These are phyloP conservation scores for Acanthaster planci DNA, from an alignment of 35 echinoderm and acorn worm species.

Conservation along the genomic window DNA sequence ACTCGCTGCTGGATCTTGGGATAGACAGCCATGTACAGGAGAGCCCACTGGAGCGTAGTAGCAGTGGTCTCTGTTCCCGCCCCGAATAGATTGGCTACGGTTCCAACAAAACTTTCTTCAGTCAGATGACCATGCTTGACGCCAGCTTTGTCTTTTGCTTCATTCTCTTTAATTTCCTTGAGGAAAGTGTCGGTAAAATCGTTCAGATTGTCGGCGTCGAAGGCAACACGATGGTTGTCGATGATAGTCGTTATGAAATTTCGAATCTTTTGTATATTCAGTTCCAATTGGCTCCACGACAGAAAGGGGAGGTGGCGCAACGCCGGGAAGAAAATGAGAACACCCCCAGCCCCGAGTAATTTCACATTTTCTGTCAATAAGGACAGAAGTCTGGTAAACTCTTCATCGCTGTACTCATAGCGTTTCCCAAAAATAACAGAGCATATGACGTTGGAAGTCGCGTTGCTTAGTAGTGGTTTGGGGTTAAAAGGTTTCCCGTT, in stretches of 20 bases:
- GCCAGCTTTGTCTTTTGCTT: background rate
- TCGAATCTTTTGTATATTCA: background rate
- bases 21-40: slow-evolving; percentile 52
- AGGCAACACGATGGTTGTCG: slow-evolving; percentile 39
- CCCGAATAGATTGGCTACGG: slow-evolving; percentile 31
- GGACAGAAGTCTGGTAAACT: slow-evolving; percentile 47
- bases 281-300: background rate
- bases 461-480: slow-evolving; percentile 27
- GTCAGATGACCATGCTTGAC: background rate
- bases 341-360: background rate
- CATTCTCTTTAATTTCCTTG: slow-evolving; percentile 33
- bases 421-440: slow-evolving; percentile 57
- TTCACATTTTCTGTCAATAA: slow-evolving; percentile 6
- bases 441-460: slow-evolving; percentile 68
- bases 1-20: slow-evolving; percentile 52
- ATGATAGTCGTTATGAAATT: slow-evolving; percentile 39
- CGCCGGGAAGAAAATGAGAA: background rate
- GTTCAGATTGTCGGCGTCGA: slow-evolving; percentile 47
- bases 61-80: slow-evolving; percentile 67
- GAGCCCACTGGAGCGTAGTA: slow-evolving; percentile 52
- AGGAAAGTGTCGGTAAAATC: slow-evolving; percentile 67
- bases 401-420: slow-evolving; percentile 53
- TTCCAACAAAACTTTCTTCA: slow-evolving; percentile 27
- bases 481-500: slow-evolving; percentile 47
- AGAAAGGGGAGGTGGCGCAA: slow-evolving; percentile 21